Evolutionary conservation across 1,140 invertebrate genomes (phyloP).

Genomic region (Anoplophora glabripennis): DNA sequence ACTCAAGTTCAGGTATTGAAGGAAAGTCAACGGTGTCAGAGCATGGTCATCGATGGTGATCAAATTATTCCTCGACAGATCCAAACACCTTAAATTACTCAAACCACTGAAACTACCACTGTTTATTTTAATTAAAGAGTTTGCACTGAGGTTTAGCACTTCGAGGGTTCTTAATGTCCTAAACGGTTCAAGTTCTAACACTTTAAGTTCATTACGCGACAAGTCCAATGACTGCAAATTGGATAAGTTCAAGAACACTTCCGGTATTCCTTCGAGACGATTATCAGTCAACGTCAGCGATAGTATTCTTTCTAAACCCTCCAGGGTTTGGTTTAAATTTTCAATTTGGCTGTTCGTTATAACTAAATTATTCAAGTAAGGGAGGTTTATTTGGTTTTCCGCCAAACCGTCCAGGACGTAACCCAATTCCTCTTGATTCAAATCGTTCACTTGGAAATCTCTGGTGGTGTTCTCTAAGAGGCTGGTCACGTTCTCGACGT

Average conservation of each 20-base stretch:
- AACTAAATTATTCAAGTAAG: conserved; percentile 14
- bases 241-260: conserved; percentile 34
- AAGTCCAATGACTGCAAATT: conserved; percentile 56
- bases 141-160: conserved; percentile 56
- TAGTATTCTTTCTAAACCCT: conserved; percentile 49
- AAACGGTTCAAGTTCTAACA: conserved; percentile 34
- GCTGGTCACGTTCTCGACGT: conserved; percentile 6
- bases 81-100: conserved; percentile 51
- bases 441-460: conserved; percentile 14
- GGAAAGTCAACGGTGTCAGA: conserved; percentile 56
- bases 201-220: conserved; percentile 51
- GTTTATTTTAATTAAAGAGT: conserved; percentile 54
- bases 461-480: conserved; percentile 24
- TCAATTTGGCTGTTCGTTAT: conserved; percentile 18
- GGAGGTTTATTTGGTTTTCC: conserved; percentile 13
- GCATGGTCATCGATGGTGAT: conserved; percentile 56
- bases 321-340: conserved; percentile 39
- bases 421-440: conserved; percentile 15
- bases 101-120: conserved; percentile 53
- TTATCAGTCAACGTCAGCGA: conserved; percentile 55
- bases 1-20: conserved; percentile 70
- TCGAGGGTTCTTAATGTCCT: conserved; percentile 48
- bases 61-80: conserved; percentile 66
- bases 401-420: conserved; percentile 10
- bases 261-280: conserved; percentile 47